Evolutionary conservation across 2,797 vertebrate genomes (phyloP), one percentile per base, ranked within the genome.

Genomic region (Anguilla marmorata): DNA sequence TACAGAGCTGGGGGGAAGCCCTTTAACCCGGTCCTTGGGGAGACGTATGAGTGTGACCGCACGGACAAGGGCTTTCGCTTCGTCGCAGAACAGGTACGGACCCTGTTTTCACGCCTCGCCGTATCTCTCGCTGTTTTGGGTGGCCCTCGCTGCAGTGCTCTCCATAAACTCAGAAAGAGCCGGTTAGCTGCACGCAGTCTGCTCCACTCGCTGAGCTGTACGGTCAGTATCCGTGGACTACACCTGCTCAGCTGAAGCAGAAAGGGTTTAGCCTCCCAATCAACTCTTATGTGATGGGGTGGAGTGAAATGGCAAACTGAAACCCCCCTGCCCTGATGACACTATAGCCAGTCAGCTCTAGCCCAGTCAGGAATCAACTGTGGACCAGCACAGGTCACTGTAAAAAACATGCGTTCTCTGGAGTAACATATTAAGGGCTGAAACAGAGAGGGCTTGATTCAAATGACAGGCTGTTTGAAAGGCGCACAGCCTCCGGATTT

Each of bases 1-100:
- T 98, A 97, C 95, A 94, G 99, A 92, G 98, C 98, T 2, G 98
- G 97, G 84, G 98, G 98, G 91, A 99, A 99, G 89, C 99, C 99
- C 37, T 99, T 99, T 92, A 99, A 99, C 91, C 99, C 99, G 0
- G 95, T 99, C 85, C 95, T 99, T 79, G 99, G 98, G 90, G 98
- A 99, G 93, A 99, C 98, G 0, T 99, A 98, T 0, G 99, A 99
- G 95, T 98, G 97, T 92, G 93, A 98, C 80, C 96, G 96, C 1
- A 96, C 97, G 89, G 98, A 99, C 93, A 98, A 97, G 93, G 98
- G 98, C 91, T 98, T 99, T 92, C 95, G 90, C 66, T 99, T 98
- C 93, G 96, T 98, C 88, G 97, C 97, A 30, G 96, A 97, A 91
- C 96, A 97, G 93, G 96, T 96, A 92, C 37, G 90, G 50, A 72